Percentiles rank a stretch among this genome's conserved stretches.
These are phyloP conservation scores for Chlamydotis undulata DNA, from an alignment of 2,113 vertebrate species.

Conservation along the genomic window DNA sequence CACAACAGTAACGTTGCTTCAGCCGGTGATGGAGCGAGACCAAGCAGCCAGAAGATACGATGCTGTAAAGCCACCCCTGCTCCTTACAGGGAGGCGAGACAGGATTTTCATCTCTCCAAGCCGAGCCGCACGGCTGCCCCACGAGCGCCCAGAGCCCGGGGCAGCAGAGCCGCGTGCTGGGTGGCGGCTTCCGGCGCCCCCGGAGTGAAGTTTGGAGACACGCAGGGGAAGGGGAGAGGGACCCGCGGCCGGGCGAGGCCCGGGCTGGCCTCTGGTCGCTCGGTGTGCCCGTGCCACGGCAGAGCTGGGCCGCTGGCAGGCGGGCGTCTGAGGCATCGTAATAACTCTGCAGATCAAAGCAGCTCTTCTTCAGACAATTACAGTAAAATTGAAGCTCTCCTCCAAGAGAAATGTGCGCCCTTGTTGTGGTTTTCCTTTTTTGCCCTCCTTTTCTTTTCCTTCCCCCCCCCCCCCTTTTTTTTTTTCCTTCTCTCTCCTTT, in stretches of 20 bases:
- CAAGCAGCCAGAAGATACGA: neutral
- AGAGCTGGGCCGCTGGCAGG: constrained; percentile 74
- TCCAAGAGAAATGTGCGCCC: constrained; percentile 72
- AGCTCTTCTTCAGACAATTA: constrained; percentile 80
- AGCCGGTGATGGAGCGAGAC: fast-evolving
- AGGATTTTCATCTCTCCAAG: fast-evolving
- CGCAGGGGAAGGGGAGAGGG: neutral
- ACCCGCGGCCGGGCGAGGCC: neutral
- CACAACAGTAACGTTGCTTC: fast-evolving
- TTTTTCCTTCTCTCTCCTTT: constrained; percentile 60
- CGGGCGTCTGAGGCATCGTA: constrained; percentile 58
- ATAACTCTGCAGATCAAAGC: constrained; percentile 83
- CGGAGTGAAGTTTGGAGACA: neutral
- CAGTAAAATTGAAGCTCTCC: constrained; percentile 81
- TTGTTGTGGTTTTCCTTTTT: constrained; percentile 74
- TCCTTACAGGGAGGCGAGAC: too few species aligned
- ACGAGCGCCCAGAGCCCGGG: fast-evolving
- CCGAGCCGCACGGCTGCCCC: neutral
- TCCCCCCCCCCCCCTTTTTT: fast-evolving
- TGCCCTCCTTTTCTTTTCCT: constrained; percentile 36
- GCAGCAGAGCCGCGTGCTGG: neutral
- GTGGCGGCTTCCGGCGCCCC: neutral
- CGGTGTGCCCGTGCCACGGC: neutral
- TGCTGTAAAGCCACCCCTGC: neutral
- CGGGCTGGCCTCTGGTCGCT: neutral